A percentile compares a stretch with the other conserved stretches of the same genome.
Conservation (phyloP, 2,888 invertebrate genomes). For the Eurytoma californica region DNA sequence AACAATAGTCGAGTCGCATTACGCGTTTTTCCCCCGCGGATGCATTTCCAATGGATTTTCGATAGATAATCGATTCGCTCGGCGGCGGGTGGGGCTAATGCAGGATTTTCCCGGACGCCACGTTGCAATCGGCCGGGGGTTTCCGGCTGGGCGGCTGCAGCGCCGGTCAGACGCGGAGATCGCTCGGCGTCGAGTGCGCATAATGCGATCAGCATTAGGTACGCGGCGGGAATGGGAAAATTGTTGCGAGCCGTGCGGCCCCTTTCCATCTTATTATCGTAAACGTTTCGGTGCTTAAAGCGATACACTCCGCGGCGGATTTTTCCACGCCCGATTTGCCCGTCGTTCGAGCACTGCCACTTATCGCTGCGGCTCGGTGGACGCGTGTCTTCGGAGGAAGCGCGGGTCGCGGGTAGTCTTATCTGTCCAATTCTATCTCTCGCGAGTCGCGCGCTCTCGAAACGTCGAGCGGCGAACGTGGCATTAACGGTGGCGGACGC, state of each 20-base stretch:
- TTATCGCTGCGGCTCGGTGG: too few species aligned
- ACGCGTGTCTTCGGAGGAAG: too few species aligned
- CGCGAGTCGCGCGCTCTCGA: too few species aligned
- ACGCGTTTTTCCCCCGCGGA: conserved; percentile 1
- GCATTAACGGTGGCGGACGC: too few species aligned
- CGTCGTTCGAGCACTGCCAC: too few species aligned
- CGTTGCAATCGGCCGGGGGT: not conserved
- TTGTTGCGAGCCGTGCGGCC: conserved; percentile 23
- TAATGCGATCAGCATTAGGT: conserved; percentile 35
- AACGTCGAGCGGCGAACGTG: too few species aligned
- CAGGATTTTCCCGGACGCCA: conserved; percentile 4
- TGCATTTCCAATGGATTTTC: conserved; percentile 23
- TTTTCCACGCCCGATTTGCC: conserved; percentile 20
- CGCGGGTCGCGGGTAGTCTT: too few species aligned
- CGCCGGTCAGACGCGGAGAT: not conserved
- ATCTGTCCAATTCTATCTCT: too few species aligned
- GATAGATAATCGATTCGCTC: conserved; percentile 24
- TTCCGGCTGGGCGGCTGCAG: not conserved
- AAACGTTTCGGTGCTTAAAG: conserved; percentile 7
- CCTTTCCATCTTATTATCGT: conserved; percentile 20
- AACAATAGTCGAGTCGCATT: not conserved
- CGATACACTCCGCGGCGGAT: not conserved
- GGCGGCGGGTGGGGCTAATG: not conserved
- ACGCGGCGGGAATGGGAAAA: conserved; percentile 25
- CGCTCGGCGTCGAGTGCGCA: conserved; percentile 29